Base-by-base conservation (phyloP, 2,797 vertebrate species). In the Eulemur mongoz region DNA sequence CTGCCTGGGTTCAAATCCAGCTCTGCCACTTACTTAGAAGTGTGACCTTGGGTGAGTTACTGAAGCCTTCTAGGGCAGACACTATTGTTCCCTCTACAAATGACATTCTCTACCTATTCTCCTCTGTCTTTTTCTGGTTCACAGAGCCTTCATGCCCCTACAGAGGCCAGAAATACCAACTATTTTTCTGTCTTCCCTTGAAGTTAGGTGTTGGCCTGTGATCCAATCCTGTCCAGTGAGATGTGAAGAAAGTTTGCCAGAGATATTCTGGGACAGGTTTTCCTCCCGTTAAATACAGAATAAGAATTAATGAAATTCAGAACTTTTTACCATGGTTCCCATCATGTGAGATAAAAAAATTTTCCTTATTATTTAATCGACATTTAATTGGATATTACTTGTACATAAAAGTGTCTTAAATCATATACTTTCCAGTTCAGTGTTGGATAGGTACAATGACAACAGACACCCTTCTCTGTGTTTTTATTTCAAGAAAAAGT, bases 401-500 rank as follows among this genome's bases (percentile, higher is more conserved):
- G 5, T 22, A 69, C 43, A 30, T 72, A 45, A 82, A 81, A 73
- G 22, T 50, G 81, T 79, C 73, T 93, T 59, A 23, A 43, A 45
- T 45, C 63, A 54, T 83, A 78, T 54, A 22, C 8, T 82, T 32
- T 78, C 61, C 10, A 76, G 35, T 79, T 88, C 76, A 73, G 0
- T 93, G 10, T 43, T 52, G 38, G 17, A 57, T 79, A 83, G 20
- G 40, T 54, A 79, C 1, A 83, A 70, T 52, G 15, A 83, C 54
- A 88, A 30, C 18, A 89, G 32, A 35, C 40, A 76, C 23, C 30
- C 12, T 61, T 50, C 3, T 89, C 50, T 70, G 11, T 78, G 54
- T 93, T 79, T 87, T 76, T 27, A 76, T 84, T 91, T 93, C 50
- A 89, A 84, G 13, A 63, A 35, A 90, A 93, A 78, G 5, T 52